A percentile compares a stretch with the other conserved stretches of the same genome.
These are phyloP conservation scores for Bovichtus variegatus DNA, from an alignment of 2,797 vertebrate genomes.

Conservation along the genomic window DNA sequence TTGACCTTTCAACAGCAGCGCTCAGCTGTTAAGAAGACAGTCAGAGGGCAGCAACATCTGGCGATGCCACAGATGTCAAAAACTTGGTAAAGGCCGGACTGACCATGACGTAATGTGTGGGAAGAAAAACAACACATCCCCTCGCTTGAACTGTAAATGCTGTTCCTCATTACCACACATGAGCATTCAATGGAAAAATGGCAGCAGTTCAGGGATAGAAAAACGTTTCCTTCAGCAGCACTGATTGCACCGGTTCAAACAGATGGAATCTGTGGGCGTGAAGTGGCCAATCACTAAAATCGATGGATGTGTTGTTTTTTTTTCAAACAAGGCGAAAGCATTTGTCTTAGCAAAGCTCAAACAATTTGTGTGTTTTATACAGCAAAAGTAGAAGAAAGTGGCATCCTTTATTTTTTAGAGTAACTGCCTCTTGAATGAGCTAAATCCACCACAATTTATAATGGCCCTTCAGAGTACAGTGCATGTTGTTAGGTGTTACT, in stretches of 20 bases:
- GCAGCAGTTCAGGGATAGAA: constrained; percentile 71
- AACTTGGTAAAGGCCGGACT: constrained; percentile 40
- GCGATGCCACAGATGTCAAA: constrained; percentile 70
- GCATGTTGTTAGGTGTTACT: constrained; percentile 36
- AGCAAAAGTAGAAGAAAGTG: constrained; percentile 12
- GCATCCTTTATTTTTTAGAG: constrained; percentile 2
- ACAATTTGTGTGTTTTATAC: constrained; percentile 29
- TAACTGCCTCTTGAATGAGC: constrained; percentile 8
- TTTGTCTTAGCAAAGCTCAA: constrained; percentile 55
- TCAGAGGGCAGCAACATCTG: constrained; percentile 76
- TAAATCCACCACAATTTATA: neutral
- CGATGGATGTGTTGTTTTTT: constrained; percentile 57
- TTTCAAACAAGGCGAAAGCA: constrained; percentile 40
- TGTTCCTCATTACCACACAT: constrained; percentile 69
- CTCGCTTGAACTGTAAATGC: constrained; percentile 54
- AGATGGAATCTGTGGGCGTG: constrained; percentile 75
- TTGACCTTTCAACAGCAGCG: constrained; percentile 73
- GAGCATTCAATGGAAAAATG: constrained; percentile 78
- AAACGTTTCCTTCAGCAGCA: constrained; percentile 48
- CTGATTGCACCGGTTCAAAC: constrained; percentile 78
- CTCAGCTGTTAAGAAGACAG: constrained; percentile 68
- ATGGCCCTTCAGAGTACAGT: neutral
- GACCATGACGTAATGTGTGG: constrained; percentile 66
- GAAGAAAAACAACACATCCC: constrained; percentile 61
- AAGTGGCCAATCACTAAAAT: constrained; percentile 80